These are phyloP conservation scores for Sarcophaga rosellei DNA, from an alignment of 2,888 invertebrate genomes.

Conservation along the genomic window DNA sequence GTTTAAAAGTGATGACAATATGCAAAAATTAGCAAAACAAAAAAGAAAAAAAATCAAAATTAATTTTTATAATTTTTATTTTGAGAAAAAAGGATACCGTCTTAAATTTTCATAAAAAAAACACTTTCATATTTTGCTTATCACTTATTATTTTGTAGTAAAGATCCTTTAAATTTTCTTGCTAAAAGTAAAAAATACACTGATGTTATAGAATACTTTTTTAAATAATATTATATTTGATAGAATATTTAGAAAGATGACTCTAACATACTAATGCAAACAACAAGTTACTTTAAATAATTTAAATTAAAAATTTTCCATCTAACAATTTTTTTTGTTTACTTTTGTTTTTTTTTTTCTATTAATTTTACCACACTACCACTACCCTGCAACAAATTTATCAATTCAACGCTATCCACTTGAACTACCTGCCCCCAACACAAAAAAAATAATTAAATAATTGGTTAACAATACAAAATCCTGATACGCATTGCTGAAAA, in stretches of 20 bases:
- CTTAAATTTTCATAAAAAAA: neutral
- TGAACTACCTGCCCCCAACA: neutral
- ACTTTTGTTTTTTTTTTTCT: constrained; percentile 15
- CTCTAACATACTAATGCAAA: neutral
- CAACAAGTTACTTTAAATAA: neutral
- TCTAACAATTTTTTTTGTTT: constrained; percentile 1
- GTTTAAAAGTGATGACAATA: neutral
- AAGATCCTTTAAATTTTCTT: too few relatives aligned
- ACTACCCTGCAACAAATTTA: constrained; percentile 21
- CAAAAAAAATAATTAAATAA: neutral
- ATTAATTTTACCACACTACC: constrained; percentile 15
- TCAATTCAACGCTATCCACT: constrained; percentile 21
- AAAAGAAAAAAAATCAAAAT: neutral
- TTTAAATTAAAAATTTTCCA: constrained; percentile 6
- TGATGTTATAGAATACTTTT: too few relatives aligned
- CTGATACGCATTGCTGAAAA: constrained; percentile 23
- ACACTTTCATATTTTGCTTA: too few relatives aligned
- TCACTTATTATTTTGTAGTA: too few relatives aligned
- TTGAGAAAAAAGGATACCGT: constrained; percentile 20
- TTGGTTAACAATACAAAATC: constrained; percentile 21
- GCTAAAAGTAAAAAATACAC: too few relatives aligned
- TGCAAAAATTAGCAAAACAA: neutral
- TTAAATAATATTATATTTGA: too few relatives aligned
- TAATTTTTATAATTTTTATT: too few relatives aligned
- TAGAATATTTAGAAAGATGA: neutral